A percentile compares a stretch with the other conserved stretches of the same genome.
phyloP scores from a whole-genome alignment of 2,797 vertebrate genomes.

The Rhodeus uyekii region DNA sequence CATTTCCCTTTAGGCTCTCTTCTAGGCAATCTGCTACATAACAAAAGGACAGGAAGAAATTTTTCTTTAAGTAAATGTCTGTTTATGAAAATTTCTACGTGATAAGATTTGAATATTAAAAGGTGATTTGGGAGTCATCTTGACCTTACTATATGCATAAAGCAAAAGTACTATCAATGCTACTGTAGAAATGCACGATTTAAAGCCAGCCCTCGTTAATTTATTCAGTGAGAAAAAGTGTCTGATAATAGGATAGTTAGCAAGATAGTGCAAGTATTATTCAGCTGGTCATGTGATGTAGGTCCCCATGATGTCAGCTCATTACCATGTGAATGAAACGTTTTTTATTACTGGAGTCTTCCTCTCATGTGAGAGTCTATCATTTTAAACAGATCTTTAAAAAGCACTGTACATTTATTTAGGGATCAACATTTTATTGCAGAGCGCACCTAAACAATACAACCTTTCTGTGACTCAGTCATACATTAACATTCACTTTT shows the following conservation, averaged over 20 bases:
- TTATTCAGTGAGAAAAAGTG: not conserved
- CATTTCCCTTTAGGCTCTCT: not conserved
- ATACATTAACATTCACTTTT: not conserved
- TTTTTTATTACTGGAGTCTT: not conserved
- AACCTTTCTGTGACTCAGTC: not conserved
- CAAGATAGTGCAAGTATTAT: not conserved
- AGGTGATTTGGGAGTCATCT: not conserved
- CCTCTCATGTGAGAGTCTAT: not conserved
- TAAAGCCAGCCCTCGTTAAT: not conserved
- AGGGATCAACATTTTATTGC: not conserved
- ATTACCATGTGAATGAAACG: not conserved
- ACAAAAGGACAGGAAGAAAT: not conserved
- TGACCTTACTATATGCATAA: not conserved
- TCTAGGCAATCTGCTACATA: no score
- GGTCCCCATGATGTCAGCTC: no score
- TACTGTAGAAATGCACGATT: not conserved
- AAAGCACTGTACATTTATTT: not conserved
- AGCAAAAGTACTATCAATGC: not conserved
- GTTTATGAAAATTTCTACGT: not conserved
- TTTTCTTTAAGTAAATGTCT: not conserved
- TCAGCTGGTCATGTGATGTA: constrained; percentile 5
- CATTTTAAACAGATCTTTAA: not conserved
- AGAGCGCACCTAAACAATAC: not conserved
- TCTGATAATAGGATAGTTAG: not conserved
- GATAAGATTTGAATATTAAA: not conserved